Base-by-base conservation (phyloP, 2,888 invertebrate genomes). In the Buathra laborator region DNA sequence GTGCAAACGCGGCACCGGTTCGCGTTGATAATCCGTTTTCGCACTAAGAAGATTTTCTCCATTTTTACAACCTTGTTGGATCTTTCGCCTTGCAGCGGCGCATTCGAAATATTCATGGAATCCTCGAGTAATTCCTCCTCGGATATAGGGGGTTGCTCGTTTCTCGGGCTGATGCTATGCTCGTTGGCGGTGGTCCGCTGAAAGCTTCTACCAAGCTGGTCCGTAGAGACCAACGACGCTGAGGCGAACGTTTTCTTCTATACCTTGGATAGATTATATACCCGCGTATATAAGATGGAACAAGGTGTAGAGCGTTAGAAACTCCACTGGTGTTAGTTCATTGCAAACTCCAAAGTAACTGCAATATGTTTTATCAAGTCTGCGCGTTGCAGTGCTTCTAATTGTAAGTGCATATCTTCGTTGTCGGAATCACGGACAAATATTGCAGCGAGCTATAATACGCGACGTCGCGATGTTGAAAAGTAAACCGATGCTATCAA, bases 41-140 rank as follows among this genome's bases (percentile, higher is more conserved):
- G 84, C 72, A 74, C 85, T 82, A 86, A 88, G 86, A 83, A 87
- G 88, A 88, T 90, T 84, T 71, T 87, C 87, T 71, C 51, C 81
- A 87, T 88, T 89, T 89, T 89, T 89, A 86, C 86, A 86, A 86
- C 83, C 78, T 84, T 86, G 88, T 87, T 89, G 88, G 87, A 88
- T 87, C 87, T 87, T 86, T 84, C 77, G 77, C 59, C 85, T 81
- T 79, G 74, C 68, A 51, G 71, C 77, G 19, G 37, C 24, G 85
- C 82, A 80, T 88, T 86, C 86, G 88, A 89, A 90, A 89, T 88
- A 89, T 90, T 88, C 87, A 81, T 80, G 88, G 89, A 90, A 88
- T 90, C 86, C 88, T 87, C 75, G 82, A 87, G 87, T 88, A 81
- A 84, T 81, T 81, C 68, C 84, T 74, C 68, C 44, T n/a, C n/a